These are phyloP conservation scores for Thamnophis sirtalis DNA, from an alignment of 2,113 vertebrate species.

Conservation along the genomic window DNA sequence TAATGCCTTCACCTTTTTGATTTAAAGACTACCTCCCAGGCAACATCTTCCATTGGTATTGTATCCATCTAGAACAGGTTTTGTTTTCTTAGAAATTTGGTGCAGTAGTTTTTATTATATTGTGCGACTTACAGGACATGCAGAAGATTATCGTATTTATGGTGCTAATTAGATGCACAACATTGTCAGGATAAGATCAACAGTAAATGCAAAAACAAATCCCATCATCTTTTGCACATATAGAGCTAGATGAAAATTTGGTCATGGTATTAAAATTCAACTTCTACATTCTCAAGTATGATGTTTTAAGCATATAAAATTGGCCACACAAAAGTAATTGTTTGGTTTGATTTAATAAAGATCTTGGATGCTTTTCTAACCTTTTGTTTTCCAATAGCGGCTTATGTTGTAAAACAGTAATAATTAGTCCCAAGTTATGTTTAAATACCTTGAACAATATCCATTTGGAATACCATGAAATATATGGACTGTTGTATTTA, in stretches of 20 bases:
- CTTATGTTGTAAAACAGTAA: not conserved
- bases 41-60: slow-evolving; percentile 47
- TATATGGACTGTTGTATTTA: not conserved
- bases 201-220: not conserved
- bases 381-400: not conserved
- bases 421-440: not conserved
- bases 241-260: not conserved
- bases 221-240: not conserved
- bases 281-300: not conserved
- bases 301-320: not conserved
- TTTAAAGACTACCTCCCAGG: not conserved
- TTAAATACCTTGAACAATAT: not conserved
- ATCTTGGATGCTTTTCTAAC: not conserved
- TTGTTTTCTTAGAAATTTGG: fast-evolving
- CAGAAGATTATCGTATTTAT: not conserved
- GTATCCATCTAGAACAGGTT: slow-evolving; percentile 6
- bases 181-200: fast-evolving
- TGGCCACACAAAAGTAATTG: not conserved
- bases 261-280: slow-evolving; percentile 6
- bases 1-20: not conserved
- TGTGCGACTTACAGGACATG: not conserved
- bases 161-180: fast-evolving
- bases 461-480: not conserved
- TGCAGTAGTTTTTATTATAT: fast-evolving
- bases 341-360: not conserved